These are phyloP conservation scores for Drosophila quinaria DNA, from an alignment of 2,888 invertebrate species.

Conservation along the genomic window DNA sequence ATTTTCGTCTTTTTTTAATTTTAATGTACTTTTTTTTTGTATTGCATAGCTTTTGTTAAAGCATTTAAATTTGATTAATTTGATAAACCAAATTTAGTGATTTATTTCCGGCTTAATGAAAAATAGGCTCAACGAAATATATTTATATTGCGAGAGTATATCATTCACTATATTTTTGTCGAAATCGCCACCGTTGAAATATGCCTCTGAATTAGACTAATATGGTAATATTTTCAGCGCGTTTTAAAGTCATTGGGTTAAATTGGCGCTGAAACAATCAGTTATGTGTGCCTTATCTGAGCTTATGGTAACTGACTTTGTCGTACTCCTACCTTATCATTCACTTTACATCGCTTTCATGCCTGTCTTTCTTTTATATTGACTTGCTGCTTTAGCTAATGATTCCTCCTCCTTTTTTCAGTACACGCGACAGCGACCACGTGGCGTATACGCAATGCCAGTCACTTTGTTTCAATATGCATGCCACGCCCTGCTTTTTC, in stretches of 20 bases:
- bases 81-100: neutral
- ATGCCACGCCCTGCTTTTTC: constrained; percentile 45
- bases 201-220: constrained; percentile 7
- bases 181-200: neutral
- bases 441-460: constrained; percentile 70
- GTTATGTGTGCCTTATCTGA: constrained; percentile 44
- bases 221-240: neutral
- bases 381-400: constrained; percentile 61
- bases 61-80: neutral
- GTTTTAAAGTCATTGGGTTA: constrained; percentile 15
- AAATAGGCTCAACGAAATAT: neutral
- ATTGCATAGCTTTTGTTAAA: neutral
- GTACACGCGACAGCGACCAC: constrained; percentile 23
- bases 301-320: constrained; percentile 23
- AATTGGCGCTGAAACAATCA: constrained; percentile 40
- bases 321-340: constrained; percentile 23
- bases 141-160: constrained; percentile 9
- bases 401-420: constrained; percentile 47
- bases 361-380: constrained; percentile 28
- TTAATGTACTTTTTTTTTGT: neutral
- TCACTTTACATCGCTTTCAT: constrained; percentile 4
- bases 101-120: neutral
- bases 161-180: constrained; percentile 4
- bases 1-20: neutral
- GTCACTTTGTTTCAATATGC: constrained; percentile 78